Conservation (phyloP, 2,797 vertebrate genomes). For the Pantherophis alleghaniensis region DNA sequence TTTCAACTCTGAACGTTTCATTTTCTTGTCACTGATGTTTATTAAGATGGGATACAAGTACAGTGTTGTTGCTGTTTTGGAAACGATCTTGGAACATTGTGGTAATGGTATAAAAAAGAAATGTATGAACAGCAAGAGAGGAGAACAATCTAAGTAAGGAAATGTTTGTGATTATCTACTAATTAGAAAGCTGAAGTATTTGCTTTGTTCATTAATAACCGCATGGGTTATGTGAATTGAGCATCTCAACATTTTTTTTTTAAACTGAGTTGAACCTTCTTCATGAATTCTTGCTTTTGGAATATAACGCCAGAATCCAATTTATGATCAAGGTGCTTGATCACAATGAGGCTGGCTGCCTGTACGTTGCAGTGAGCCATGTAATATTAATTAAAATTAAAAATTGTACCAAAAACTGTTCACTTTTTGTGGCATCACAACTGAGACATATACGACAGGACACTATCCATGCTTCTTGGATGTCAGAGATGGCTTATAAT, state of each 20-base stretch:
- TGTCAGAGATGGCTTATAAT: neutral
- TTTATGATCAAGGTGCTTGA: neutral
- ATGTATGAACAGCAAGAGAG: neutral
- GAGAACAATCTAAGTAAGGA: neutral
- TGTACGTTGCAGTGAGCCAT: neutral
- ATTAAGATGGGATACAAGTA: neutral
- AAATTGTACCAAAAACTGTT: neutral
- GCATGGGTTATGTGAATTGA: no score
- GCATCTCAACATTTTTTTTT: neutral
- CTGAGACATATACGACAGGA: neutral
- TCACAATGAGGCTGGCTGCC: neutral
- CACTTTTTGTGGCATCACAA: neutral
- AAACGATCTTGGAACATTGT: neutral
- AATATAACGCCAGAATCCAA: neutral
- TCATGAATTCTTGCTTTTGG: neutral
- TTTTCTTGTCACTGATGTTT: slow-evolving; percentile 17
- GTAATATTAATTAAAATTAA: neutral
- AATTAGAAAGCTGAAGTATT: neutral
- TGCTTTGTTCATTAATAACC: neutral
- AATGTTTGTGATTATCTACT: neutral
- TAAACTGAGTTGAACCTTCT: neutral
- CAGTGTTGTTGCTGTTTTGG: neutral
- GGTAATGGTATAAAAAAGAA: neutral
- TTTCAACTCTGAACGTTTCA: neutral
- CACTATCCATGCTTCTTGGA: neutral